phyloP scores from a whole-genome alignment of 2,113 vertebrate species.

The Scomber japonicus region DNA sequence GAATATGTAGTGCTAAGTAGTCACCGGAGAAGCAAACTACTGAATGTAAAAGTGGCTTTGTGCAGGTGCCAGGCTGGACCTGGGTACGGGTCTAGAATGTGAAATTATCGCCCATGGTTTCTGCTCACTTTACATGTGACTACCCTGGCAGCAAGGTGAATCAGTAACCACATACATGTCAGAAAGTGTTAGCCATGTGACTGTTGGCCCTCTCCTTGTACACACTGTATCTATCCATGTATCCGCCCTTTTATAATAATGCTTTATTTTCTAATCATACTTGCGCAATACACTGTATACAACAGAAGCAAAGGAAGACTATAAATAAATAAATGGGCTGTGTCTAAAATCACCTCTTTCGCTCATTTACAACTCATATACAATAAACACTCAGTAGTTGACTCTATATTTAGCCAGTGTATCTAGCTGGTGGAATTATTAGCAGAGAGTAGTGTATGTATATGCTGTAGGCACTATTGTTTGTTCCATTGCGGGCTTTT shows the following conservation, averaged over 20 bases:
- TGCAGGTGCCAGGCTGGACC: conserved; percentile 30
- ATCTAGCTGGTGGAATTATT: too few species aligned
- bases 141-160: conserved; percentile 51
- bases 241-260: background rate
- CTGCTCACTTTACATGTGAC: conserved; percentile 39
- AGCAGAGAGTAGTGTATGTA: too few species aligned
- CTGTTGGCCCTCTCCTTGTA: background rate
- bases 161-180: conserved; percentile 24
- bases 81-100: conserved; percentile 34
- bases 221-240: background rate
- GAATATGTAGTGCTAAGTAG: conserved; percentile 49
- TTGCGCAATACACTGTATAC: too few species aligned
- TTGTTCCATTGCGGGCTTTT: too few species aligned
- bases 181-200: conserved; percentile 3
- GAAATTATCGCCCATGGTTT: conserved; percentile 16
- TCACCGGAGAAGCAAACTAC: conserved; percentile 34
- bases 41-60: conserved; percentile 60
- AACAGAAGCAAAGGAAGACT: too few species aligned
- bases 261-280: background rate
- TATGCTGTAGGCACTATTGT: too few species aligned
- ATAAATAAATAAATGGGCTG: too few species aligned
- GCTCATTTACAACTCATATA: too few species aligned
- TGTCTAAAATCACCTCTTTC: too few species aligned
- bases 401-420: too few species aligned
- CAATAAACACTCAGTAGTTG: too few species aligned